These are phyloP conservation scores for Sialia sialis DNA, from an alignment of 2,113 vertebrate species.

Conservation along the genomic window DNA sequence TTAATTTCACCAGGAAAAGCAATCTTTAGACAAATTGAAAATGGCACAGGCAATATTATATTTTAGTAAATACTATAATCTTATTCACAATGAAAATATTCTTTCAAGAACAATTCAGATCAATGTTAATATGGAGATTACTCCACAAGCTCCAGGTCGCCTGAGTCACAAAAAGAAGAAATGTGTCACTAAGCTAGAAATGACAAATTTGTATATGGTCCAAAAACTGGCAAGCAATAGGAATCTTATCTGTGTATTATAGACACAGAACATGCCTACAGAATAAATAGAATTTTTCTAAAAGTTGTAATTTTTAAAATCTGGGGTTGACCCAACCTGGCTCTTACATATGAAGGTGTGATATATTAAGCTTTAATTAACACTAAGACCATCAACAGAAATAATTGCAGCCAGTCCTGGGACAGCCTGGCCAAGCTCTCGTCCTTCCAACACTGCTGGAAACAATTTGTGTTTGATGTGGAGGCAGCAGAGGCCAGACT, in stretches of 20 bases:
- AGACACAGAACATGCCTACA: neutral
- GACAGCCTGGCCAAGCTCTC: too few relatives aligned
- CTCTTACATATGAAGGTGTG: neutral
- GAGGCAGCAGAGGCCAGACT: neutral
- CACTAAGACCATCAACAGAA: neutral
- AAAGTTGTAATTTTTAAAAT: neutral
- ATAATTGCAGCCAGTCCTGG: neutral
- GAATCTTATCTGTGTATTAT: neutral
- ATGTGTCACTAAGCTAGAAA: neutral
- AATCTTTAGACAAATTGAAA: neutral
- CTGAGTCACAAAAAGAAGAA: neutral
- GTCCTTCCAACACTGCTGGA: neutral
- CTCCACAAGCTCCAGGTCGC: neutral
- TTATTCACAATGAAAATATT: neutral
- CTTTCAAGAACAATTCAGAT: neutral
- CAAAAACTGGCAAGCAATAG: neutral
- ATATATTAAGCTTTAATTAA: neutral
- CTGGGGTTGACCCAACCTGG: neutral
- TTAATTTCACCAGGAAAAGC: neutral
- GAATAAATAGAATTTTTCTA: neutral
- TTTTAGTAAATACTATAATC: neutral
- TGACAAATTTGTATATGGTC: neutral
- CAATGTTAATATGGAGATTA: neutral
- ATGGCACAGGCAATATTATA: neutral
- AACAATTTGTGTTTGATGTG: neutral